A percentile compares a stretch with the other conserved stretches of the same genome.
phyloP scores from a whole-genome alignment of 2,113 vertebrate species.

The Sapayoa aenigma region DNA sequence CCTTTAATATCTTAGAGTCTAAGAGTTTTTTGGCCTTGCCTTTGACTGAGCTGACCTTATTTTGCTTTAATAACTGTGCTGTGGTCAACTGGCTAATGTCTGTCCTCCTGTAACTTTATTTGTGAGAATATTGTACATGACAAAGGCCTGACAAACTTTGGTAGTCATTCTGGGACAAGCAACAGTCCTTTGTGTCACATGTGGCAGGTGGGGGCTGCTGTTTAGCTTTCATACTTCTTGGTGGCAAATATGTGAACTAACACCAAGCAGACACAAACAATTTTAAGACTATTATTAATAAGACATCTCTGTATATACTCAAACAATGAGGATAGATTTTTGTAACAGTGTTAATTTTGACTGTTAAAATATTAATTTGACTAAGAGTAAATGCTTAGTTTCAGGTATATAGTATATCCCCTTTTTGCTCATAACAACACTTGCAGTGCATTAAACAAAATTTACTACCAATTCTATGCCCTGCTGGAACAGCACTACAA shows the following conservation, averaged over 20 bases:
- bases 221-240: background rate
- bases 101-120: background rate
- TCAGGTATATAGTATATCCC: background rate
- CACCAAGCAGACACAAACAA: background rate
- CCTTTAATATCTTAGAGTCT: background rate
- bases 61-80: background rate
- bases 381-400: background rate
- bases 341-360: background rate
- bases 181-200: background rate
- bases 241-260: background rate
- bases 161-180: background rate
- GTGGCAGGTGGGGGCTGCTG: background rate
- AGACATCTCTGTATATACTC: background rate
- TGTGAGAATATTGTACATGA: background rate
- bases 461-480: background rate
- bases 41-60: background rate
- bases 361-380: background rate
- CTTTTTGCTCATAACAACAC: background rate
- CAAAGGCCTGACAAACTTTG: background rate
- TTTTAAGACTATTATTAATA: background rate
- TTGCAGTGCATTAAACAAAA: background rate
- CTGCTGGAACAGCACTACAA: background rate
- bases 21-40: background rate
- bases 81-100: background rate
- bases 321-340: background rate